These are phyloP conservation scores for Barbus barbus DNA, from an alignment of 2,113 vertebrate genomes.

Conservation along the genomic window DNA sequence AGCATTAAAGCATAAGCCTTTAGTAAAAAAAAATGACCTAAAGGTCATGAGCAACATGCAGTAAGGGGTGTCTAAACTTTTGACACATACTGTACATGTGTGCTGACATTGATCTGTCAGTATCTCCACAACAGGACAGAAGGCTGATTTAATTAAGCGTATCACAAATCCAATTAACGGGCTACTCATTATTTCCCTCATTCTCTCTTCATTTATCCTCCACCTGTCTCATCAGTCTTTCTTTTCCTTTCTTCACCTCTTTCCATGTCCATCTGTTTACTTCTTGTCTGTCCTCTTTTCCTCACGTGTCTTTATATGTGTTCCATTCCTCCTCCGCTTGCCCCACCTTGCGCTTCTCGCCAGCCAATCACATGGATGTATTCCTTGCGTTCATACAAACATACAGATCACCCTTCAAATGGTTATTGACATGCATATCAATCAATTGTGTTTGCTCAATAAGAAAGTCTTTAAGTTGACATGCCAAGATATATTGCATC, in stretches of 20 bases:
- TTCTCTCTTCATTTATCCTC: not conserved
- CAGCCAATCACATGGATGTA: not conserved
- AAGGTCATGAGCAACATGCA: not conserved
- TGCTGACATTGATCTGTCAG: not conserved
- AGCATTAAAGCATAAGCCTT: too few relatives aligned
- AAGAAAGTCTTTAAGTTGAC: conserved; percentile 25
- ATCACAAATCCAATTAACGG: conserved; percentile 46
- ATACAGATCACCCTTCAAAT: conserved; percentile 19
- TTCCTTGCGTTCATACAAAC: conserved; percentile 37
- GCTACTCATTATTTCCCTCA: conserved; percentile 28
- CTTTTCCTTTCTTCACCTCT: not conserved
- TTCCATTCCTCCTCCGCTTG: not conserved
- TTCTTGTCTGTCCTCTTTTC: not conserved
- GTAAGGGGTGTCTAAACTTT: not conserved
- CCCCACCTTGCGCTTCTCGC: not conserved
- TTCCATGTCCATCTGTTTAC: conserved; percentile 4
- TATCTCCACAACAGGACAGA: conserved; percentile 48
- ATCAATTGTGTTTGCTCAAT: conserved; percentile 39
- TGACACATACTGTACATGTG: not conserved
- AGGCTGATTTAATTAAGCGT: conserved; percentile 54
- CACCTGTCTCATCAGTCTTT: conserved; percentile 16
- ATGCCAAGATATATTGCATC: conserved; percentile 24
- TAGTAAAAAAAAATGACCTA: not conserved
- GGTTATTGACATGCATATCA: conserved; percentile 31
- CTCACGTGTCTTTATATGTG: conserved; percentile 28